Evolutionary conservation across 2,797 vertebrate species (phyloP).

Genomic region (Schizopygopsis malacanthus): DNA sequence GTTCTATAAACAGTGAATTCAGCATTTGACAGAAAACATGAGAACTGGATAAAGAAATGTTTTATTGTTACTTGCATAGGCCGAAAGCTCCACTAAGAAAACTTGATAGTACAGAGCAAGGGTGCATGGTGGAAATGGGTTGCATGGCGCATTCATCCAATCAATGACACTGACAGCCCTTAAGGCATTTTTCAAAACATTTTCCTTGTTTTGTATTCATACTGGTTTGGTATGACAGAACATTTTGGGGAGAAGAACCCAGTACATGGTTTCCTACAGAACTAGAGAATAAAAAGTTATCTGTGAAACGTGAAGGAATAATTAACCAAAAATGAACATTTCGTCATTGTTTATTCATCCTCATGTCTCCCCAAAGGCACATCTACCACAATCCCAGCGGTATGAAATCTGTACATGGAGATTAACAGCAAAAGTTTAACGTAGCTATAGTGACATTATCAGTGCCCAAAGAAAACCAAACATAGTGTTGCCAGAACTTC

Average conservation of each 20-base stretch:
- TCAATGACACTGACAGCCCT: not conserved
- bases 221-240: not conserved
- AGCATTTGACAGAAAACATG: not conserved
- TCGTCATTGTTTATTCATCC: constrained; percentile 12
- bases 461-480: constrained; percentile 54
- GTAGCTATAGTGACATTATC: constrained; percentile 14
- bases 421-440: not conserved
- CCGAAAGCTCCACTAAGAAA: not conserved
- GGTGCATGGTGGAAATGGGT: not conserved
- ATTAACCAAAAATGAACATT: constrained; percentile 2
- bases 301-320: not conserved
- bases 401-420: constrained; percentile 11
- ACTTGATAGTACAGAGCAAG: not conserved
- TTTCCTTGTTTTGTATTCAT: not conserved
- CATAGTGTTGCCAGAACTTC: constrained; percentile 40
- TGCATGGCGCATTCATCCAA: not conserved
- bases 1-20: not conserved
- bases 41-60: not conserved
- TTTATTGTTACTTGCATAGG: not conserved
- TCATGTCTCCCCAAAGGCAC: not conserved
- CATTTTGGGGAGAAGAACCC: not conserved
- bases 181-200: not conserved
- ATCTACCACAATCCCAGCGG: not conserved
- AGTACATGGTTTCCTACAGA: not conserved
- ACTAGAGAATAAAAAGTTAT: not conserved